Base-by-base conservation (phyloP, 2,888 invertebrate genomes). In the Tetanocera ferruginea region DNA sequence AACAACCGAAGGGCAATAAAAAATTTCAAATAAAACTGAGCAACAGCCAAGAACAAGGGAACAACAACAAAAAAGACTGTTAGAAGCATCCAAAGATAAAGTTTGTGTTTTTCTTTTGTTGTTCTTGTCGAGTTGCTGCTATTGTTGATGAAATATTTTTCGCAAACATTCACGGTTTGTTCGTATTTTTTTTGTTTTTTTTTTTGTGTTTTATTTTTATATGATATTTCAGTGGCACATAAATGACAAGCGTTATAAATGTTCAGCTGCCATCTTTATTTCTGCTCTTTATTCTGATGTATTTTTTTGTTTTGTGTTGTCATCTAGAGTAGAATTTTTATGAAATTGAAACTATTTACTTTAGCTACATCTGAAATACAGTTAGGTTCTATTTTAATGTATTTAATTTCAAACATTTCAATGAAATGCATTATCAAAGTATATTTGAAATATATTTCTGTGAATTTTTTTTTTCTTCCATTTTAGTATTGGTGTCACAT, bases 401-500 rank as follows among this genome's bases (percentile, higher is more conserved):
- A 43, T 43, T 43, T 43, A 43, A 43, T 43, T 43, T 70, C 78
- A 69, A 75, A 71, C 78, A 75, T 76, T 78, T 57, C 49, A 72
- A 76, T 78, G 64, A 51, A 71, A 17, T 57, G 51, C 34, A 34
- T 23, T 57, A 34, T 19, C 11, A 17, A 23, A 25, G 31, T 28
- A 34, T 37, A 17, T 23, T 34, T 60, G 8, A 60, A 23, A 19
- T 80, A 57, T 64, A 49, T 8, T 49, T 69, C 25, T 51, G 14
- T 60, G 17, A 31, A 28, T 14, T 19, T 64, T 28, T 64, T 28
- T 5, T 77, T 62, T 69, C 72, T 81, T 25, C 67, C 2, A 52
- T 71, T 71, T 52, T 83, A 94, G 93, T 86, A 91, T 93, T 85
- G 93, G 93, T 84, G 93, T 89, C 77, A 85, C 94, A 79, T 94